Percentiles rank a stretch among this genome's conserved stretches.
Evolutionary conservation across 2,113 vertebrate genomes (phyloP).

Genomic region (Oceanodroma tethys): DNA sequence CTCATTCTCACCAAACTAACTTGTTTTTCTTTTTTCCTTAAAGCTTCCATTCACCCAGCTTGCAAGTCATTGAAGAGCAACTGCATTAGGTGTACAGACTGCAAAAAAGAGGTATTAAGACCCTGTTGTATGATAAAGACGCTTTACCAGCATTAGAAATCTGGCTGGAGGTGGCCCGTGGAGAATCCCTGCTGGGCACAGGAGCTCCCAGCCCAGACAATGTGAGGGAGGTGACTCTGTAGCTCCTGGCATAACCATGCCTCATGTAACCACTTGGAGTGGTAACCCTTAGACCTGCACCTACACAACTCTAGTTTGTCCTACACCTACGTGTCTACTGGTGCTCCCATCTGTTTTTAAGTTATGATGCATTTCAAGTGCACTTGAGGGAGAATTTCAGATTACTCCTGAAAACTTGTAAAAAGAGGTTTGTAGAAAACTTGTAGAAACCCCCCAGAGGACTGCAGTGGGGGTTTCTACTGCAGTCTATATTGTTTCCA

Average conservation of each 20-base stretch:
- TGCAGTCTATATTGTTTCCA: background rate
- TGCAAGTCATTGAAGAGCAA: background rate
- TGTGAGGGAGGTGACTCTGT: background rate
- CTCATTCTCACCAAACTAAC: background rate
- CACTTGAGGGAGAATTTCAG: background rate
- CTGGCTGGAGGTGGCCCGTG: background rate
- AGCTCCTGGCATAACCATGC: background rate
- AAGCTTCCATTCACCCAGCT: background rate
- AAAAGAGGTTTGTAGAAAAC: no score
- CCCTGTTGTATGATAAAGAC: background rate
- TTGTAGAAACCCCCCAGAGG: no score
- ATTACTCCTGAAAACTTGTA: background rate
- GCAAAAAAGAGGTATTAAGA: background rate
- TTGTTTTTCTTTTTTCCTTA: background rate
- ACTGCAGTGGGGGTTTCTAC: background rate
- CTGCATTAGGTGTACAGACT: background rate
- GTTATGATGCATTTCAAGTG: background rate
- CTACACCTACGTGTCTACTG: background rate
- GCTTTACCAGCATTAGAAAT: background rate
- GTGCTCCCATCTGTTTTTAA: background rate
- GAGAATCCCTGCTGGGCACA: background rate
- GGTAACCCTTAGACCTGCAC: background rate
- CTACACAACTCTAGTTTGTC: background rate
- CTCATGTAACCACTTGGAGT: background rate
- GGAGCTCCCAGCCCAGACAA: background rate